Percentiles rank a stretch among this genome's conserved stretches.
phyloP scores from a whole-genome alignment of 53 echinoderm and acorn worm species.

The Antedon mediterranea region DNA sequence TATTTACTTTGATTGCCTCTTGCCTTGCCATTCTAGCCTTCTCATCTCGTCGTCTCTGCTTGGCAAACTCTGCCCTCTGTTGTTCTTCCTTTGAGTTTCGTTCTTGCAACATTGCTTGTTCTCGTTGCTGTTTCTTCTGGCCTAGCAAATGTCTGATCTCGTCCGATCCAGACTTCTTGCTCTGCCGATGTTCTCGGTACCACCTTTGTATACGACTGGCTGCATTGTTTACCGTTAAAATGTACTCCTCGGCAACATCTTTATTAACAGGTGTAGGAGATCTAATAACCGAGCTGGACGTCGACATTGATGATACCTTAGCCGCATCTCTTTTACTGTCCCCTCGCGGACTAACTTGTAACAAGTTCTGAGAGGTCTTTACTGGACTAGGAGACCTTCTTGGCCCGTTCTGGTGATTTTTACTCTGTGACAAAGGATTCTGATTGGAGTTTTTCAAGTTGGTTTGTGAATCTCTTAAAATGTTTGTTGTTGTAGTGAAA shows the following conservation, averaged over 20 bases:
- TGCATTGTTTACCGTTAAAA: constrained; percentile 60
- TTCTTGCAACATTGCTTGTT: constrained; percentile 46
- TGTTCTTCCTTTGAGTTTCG: constrained; percentile 28
- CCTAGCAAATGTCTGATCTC: constrained; percentile 72
- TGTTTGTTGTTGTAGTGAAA: constrained; percentile 7
- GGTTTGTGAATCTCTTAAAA: neutral
- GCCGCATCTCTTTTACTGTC: neutral
- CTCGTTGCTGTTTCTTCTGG: constrained; percentile 66
- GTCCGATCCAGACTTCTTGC: constrained; percentile 42
- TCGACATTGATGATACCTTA: neutral
- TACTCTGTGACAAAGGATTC: neutral
- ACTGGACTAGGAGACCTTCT: neutral
- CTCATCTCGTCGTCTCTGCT: constrained; percentile 72
- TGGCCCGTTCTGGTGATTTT: neutral
- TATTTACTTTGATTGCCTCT: constrained; percentile 77
- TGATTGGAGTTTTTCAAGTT: neutral
- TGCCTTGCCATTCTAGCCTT: constrained; percentile 80
- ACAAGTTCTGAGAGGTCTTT: neutral
- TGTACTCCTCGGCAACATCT: constrained; percentile 67
- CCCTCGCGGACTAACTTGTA: neutral
- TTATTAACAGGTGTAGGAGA: neutral
- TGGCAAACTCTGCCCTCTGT: constrained; percentile 29
- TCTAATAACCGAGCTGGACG: neutral
- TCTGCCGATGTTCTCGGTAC: constrained; percentile 26
- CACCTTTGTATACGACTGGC: constrained; percentile 74